phyloP scores from a whole-genome alignment of 2,797 vertebrate genomes.

The Neosalanx taihuensis region DNA sequence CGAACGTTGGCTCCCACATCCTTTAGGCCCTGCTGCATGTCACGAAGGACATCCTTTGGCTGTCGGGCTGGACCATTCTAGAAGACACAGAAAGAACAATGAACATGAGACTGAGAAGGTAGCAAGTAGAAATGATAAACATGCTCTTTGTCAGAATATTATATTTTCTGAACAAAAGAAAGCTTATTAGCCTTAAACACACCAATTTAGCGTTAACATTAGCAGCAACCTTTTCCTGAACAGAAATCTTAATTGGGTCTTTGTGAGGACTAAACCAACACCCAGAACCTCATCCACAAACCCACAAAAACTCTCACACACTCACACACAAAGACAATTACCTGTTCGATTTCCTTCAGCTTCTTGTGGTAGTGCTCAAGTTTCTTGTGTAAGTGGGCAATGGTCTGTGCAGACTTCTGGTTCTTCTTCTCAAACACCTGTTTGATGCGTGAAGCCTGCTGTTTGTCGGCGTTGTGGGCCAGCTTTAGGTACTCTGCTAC shows the following conservation, averaged over 20 bases:
- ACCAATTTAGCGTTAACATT: no score
- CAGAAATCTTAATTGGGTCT: no score
- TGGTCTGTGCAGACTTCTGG: conserved; percentile 97
- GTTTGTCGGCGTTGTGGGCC: conserved; percentile 95
- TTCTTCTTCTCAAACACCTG: conserved; percentile 99
- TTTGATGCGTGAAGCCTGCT: conserved; percentile 95
- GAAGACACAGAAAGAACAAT: conserved; percentile 38
- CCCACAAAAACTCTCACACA: conserved; percentile 2
- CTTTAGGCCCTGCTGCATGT: conserved; percentile 98
- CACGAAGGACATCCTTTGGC: conserved; percentile 95
- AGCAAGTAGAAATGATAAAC: conserved; percentile 15
- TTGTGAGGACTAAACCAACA: no score
- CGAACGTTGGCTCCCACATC: conserved; percentile 94
- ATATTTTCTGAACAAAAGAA: background rate
- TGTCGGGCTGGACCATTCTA: conserved; percentile 91
- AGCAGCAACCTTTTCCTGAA: no score
- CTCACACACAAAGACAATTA: conserved; percentile 18
- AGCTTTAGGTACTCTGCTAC: conserved; percentile 97
- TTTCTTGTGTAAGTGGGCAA: conserved; percentile 97
- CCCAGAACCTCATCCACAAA: background rate
- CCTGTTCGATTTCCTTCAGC: conserved; percentile 94
- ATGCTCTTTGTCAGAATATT: background rate
- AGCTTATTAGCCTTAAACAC: no score
- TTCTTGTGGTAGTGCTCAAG: conserved; percentile 96
- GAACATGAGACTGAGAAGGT: conserved; percentile 39